phyloP scores from a whole-genome alignment of 2,797 vertebrate genomes.

The Stomatorhinus walkeri region DNA sequence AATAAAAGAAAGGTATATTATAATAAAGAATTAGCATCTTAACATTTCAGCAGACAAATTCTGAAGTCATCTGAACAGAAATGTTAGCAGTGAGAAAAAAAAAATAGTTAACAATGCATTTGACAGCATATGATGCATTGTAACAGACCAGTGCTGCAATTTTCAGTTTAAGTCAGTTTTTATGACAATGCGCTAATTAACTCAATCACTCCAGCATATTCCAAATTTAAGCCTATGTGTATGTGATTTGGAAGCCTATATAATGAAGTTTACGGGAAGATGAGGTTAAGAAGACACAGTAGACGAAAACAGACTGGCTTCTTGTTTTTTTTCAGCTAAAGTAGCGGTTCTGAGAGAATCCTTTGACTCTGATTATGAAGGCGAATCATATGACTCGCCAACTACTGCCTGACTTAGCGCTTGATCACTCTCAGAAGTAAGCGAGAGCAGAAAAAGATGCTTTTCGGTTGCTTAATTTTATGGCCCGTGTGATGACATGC shows the following conservation, averaged over 20 bases:
- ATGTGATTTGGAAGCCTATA: background rate
- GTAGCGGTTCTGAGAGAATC: constrained; percentile 45
- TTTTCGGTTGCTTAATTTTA: background rate
- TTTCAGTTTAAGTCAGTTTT: background rate
- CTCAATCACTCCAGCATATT: background rate
- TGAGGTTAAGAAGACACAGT: background rate
- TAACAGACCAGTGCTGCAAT: background rate
- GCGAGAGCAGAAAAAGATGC: constrained; percentile 1
- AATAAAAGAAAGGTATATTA: background rate
- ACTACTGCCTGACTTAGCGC: constrained; percentile 53
- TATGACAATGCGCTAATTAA: background rate
- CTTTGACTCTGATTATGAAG: constrained; percentile 47
- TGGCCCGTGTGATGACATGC: background rate
- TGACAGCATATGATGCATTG: background rate
- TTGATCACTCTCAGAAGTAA: constrained; percentile 65
- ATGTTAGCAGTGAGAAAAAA: background rate
- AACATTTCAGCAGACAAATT: background rate
- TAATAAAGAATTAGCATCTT: background rate
- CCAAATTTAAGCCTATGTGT: background rate
- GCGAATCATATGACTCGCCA: constrained; percentile 58
- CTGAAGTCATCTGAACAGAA: background rate
- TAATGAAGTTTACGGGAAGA: background rate
- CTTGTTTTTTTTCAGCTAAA: constrained; percentile 46
- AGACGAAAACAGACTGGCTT: background rate
- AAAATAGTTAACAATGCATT: background rate